Base-by-base conservation (phyloP, 2,888 invertebrate genomes). In the Alviniconcha strummeri region DNA sequence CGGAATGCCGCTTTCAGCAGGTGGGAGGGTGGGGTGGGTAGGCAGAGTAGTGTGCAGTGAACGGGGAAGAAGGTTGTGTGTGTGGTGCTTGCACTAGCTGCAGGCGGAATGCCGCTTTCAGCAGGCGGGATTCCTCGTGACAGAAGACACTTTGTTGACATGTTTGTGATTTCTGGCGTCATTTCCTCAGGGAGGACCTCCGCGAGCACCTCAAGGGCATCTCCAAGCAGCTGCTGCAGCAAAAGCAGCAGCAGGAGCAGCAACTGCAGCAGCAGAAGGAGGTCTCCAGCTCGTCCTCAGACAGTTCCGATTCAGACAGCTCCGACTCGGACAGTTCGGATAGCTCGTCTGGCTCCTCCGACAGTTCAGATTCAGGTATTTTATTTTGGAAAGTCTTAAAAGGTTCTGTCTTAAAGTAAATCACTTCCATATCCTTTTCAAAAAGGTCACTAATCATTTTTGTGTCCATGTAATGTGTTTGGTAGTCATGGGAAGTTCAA, bases 191-290 rank as follows among this genome's bases (percentile, higher is more conserved):
- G 0, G 98, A 98, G 94, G 98, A 98, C 90, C 94, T 98, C 74
- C 94, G 98, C 84, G 97, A 97, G 90, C 97, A 98, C 94, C 94
- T 98, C 87, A 98, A 98, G 92, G 95, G 95, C 88, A 95, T 96
- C 93, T 96, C 97, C 0, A 94, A 93, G 87, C 89, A 89, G 86
- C 84, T 90, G 80, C 88, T 89, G 87, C 89, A 89, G 83, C 89
- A 90, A 84, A 89, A 90, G 80, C 89, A 89, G 79, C 88, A 89
- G 69, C 88, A 89, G 69, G 84, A 86, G 36, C 86, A 85, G 69
- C 79, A 84, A 52, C 86, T 11, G 60, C 60, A 60, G 9, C 60
- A 9, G 82, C 78, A 17, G 69, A 60, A 79, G 19, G 52, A 15
- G 9, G 55, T n/a, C 7, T 82, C 87, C 11, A 81, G 76, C 6